Base-by-base conservation (phyloP, 1,140 invertebrate genomes). In the Pseudomyrmex dendroicus region DNA sequence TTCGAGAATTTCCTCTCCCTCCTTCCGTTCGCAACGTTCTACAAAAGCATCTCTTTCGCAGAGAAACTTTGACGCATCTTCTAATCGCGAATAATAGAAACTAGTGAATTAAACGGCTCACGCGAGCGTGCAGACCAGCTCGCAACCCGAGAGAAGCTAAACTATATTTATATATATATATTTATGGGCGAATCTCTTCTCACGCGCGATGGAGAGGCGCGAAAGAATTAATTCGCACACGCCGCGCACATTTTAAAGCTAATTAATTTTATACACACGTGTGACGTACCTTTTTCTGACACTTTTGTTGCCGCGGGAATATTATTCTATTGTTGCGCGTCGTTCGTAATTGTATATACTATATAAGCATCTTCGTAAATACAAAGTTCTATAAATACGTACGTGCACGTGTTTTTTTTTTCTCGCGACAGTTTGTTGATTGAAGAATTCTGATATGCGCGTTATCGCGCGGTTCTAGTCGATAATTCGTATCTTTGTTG, bases 1-100 rank as follows among this genome's bases (percentile, higher is more conserved):
- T 35, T 35, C 35, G 35, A 0, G 0, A 35, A 35, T 35, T 35
- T 7, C 35, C 35, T 0, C 35, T 35, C 5, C 0, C 35, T 20
- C n/a, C n/a, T n/a, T n/a, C n/a, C n/a, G n/a, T n/a, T n/a, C n/a
- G n/a, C n/a, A 7, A 35, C 25, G 7, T 50, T 50, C 12, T 13
- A 52, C 0, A 13, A 12, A 12, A 0, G 8, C 2, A 46, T n/a
- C 17, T 57, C 56, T 70, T 25, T 57, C 44, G 13, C 50, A 13
- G 50, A 15, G 54, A 80, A 72, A 80, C 8, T 13, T 13, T 9
- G 10, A 8, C 15, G 52, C 64, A 15, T 70, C 44, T 59, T 50
- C 2, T 80, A 15, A 72, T 80, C 76, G 66, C n/a, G 9, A 1
- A 59, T 22, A 80, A 80, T 80, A 72, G 76, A 80, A 80, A 80